Evolutionary conservation across 2,797 vertebrate genomes (phyloP).

Genomic region (Pachyuromys duprasi): DNA sequence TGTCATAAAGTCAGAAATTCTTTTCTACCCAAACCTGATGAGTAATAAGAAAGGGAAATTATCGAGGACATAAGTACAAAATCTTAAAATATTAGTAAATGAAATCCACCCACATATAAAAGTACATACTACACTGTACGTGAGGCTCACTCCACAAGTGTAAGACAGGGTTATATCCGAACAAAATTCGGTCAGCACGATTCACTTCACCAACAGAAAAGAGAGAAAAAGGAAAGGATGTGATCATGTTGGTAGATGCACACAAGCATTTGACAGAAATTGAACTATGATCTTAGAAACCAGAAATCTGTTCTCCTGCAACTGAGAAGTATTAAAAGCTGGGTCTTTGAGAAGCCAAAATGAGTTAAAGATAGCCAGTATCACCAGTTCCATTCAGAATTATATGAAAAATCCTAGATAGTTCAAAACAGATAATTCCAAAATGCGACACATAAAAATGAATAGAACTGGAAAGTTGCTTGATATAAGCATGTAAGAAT

Average conservation of each 20-base stretch:
- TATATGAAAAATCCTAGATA: not conserved
- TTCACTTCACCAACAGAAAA: conserved; percentile 30
- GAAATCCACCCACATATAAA: conserved; percentile 2
- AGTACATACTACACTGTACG: not conserved
- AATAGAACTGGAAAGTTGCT: not conserved
- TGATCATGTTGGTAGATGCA: not conserved
- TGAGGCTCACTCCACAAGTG: not conserved
- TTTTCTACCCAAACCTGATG: not conserved
- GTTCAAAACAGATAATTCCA: not conserved
- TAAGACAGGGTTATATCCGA: not conserved
- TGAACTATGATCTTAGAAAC: not conserved
- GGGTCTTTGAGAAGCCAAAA: not conserved
- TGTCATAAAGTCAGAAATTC: not conserved
- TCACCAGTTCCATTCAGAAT: not conserved
- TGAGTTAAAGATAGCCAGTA: not conserved
- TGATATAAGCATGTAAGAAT: conserved; percentile 13
- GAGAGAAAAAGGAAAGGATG: conserved; percentile 1
- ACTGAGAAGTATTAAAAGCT: conserved; percentile 24
- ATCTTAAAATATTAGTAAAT: conserved; percentile 21
- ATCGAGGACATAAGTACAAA: conserved; percentile 8
- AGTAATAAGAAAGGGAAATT: conserved; percentile 13
- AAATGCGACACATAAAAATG: conserved; percentile 28
- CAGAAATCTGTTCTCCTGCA: conserved; percentile 19
- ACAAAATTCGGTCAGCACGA: not conserved
- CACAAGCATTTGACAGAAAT: conserved; percentile 40